Conservation (phyloP, 1,140 invertebrate genomes). For the Sitobion miscanthi region DNA sequence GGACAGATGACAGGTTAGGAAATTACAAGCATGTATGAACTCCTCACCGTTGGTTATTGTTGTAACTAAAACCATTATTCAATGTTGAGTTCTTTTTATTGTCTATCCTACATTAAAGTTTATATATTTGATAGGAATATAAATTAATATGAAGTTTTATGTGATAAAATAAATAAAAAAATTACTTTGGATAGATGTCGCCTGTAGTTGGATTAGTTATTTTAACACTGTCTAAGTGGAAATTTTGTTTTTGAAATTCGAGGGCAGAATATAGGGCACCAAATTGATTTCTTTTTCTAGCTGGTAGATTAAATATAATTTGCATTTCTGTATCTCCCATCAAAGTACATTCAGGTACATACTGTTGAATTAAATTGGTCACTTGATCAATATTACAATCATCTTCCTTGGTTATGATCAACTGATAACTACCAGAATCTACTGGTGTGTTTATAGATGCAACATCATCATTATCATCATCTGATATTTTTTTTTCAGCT, state of each 20-base stretch:
- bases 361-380: conserved; percentile 34
- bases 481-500: conserved; percentile 27
- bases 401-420: conserved; percentile 37
- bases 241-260: conserved; percentile 41
- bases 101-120: conserved; percentile 34
- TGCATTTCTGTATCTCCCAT: conserved; percentile 13
- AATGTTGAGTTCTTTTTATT: conserved; percentile 18
- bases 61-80: background rate
- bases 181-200: conserved; percentile 65
- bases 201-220: conserved; percentile 67
- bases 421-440: conserved; percentile 12
- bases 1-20: background rate
- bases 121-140: background rate
- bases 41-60: conserved; percentile 40
- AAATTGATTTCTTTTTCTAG: conserved; percentile 42
- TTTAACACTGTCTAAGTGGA: background rate
- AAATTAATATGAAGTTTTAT: background rate
- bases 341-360: conserved; percentile 31
- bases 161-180: conserved; percentile 60
- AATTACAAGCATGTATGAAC: background rate
- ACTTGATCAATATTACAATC: conserved; percentile 33
- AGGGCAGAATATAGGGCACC: conserved; percentile 13
- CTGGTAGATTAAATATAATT: conserved; percentile 38
- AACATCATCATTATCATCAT: background rate
- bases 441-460: conserved; percentile 4